Conservation (phyloP, 2,113 vertebrate genomes). For the Anarrhichthys ocellatus region DNA sequence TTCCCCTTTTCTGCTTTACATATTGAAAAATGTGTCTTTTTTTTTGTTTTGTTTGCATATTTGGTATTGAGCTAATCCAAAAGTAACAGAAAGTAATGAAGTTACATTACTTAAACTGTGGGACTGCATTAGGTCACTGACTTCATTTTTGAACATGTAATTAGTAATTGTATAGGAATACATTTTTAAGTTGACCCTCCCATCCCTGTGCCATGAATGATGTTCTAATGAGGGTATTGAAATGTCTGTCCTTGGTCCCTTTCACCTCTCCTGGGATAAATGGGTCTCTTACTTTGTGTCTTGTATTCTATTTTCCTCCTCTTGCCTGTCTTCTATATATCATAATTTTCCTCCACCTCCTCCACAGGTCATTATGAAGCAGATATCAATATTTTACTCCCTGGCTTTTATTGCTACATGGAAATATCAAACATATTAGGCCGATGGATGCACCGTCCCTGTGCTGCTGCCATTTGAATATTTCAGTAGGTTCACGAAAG, state of each 20-base stretch:
- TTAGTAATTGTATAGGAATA: background rate
- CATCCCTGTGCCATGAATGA: background rate
- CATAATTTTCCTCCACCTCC: slow-evolving; percentile 19
- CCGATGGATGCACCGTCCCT: slow-evolving; percentile 51
- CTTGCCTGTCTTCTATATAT: background rate
- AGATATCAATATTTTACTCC: slow-evolving; percentile 67
- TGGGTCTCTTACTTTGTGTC: background rate
- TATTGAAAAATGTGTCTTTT: no score
- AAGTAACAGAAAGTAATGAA: no score
- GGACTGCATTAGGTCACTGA: no score
- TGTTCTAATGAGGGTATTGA: background rate
- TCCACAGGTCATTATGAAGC: slow-evolving; percentile 57
- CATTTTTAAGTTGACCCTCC: background rate
- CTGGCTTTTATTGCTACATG: slow-evolving; percentile 64
- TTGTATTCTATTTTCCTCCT: background rate
- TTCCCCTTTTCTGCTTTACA: no score
- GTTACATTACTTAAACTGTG: no score
- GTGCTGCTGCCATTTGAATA: slow-evolving; percentile 56
- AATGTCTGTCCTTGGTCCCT: background rate
- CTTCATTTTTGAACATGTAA: no score
- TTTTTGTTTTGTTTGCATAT: no score
- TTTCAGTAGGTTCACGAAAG: slow-evolving; percentile 60
- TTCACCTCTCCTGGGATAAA: background rate
- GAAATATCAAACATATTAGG: slow-evolving; percentile 70
- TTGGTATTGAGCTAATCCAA: no score